Evolutionary conservation across 2,797 vertebrate species (phyloP), one percentile per base, ranked within the genome.

Genomic region (Epinephelus coioides): DNA sequence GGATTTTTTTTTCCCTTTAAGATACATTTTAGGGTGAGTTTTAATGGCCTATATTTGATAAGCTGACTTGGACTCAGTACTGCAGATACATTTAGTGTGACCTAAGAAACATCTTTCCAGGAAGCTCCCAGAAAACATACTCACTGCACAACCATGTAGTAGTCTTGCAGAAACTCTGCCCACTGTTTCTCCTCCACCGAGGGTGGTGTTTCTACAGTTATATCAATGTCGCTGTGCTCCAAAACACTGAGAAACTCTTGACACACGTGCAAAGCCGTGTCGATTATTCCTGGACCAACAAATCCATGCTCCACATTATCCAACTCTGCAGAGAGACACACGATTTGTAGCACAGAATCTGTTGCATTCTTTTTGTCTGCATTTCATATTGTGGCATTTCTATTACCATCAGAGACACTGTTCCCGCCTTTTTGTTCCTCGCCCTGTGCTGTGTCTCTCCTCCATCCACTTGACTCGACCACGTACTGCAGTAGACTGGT

Each of bases 141-240:
- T 96, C 89, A 98, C 98, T 98, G 97, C 62, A 96, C 91, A 77
- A 97, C 92, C 18, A 83, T 85, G 87, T 98, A 97, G 90, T 96
- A 99, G 40, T 90, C 92, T 3, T 75, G 94, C 14, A 98, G 93
- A 86, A 99, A 97, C 59, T 88, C 54, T 10, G 90, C 83, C 97
- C 97, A 97, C 55, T 88, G 53, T 1, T 89, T 85, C 15, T 94
- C 92, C 49, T 94, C 21, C 46, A 94, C 83, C 0, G 44, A 61
- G 5, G 83, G 64, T 0, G 90, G 4, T 0, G 88, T 78, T 0
- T 82, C 89, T 3, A 84, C 34, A 2, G 89, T 87, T 6, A 90
- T 73, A 46, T 99, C 97, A 1, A 98, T 97, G 86, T 99, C 97
- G n/a, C 86, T 43, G 57, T 99, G 97, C 15, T 88, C 93, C 81